Evolutionary conservation across 1,140 invertebrate genomes (phyloP).

Genomic region (Panulirus ornatus): DNA sequence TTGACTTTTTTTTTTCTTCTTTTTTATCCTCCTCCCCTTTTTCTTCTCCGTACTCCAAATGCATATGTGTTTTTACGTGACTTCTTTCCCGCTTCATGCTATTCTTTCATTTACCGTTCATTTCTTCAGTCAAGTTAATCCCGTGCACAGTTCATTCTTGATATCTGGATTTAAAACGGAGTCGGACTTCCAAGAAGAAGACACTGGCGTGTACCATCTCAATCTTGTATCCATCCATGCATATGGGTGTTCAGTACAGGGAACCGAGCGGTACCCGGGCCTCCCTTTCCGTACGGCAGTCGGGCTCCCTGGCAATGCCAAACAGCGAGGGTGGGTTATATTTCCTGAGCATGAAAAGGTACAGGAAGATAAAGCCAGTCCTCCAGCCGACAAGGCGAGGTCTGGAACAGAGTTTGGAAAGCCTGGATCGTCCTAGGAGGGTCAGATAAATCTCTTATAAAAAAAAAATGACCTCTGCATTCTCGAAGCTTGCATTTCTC

Average conservation of each 20-base stretch:
- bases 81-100: constrained; percentile 1
- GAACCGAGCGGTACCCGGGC: background rate
- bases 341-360: constrained; percentile 70
- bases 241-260: background rate
- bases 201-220: background rate
- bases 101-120: background rate
- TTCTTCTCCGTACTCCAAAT: background rate
- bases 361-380: constrained; percentile 60
- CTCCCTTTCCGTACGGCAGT: constrained; percentile 25
- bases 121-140: no score
- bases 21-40: background rate
- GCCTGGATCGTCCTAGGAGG: background rate
- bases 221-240: background rate
- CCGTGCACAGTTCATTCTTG: background rate
- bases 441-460: constrained; percentile 18
- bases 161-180: background rate
- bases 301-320: constrained; percentile 16
- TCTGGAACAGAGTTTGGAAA: constrained; percentile 52
- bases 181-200: background rate
- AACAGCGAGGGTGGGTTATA: constrained; percentile 67
- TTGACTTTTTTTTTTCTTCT: background rate
- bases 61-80: background rate
- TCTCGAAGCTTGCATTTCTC: background rate
- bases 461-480: background rate
- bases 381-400: constrained; percentile 39